Percentiles rank a stretch among this genome's conserved stretches.
Evolutionary conservation across 1,140 invertebrate genomes (phyloP).

Genomic region (Zeugodacus cucurbitae): DNA sequence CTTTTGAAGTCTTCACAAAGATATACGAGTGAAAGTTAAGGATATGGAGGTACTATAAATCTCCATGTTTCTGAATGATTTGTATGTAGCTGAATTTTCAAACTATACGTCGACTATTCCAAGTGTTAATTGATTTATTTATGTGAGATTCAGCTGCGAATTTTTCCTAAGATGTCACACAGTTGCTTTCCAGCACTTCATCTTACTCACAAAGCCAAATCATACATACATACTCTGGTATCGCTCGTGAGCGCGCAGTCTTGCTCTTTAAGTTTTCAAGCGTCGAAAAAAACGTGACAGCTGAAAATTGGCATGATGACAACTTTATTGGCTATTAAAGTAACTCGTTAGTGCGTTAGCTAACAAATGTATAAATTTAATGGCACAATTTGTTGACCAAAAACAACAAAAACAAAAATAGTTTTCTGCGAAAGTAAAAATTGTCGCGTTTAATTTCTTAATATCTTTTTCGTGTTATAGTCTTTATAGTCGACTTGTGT

Average conservation of each 20-base stretch:
- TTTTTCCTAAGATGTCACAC: not conserved
- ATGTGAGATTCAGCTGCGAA: not conserved
- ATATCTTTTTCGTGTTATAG: constrained; percentile 16
- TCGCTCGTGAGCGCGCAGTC: not conserved
- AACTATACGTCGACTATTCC: not conserved
- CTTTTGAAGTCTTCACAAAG: too few species aligned
- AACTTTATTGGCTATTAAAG: constrained; percentile 30
- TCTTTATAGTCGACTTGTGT: not conserved
- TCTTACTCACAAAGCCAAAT: not conserved
- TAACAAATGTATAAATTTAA: not conserved
- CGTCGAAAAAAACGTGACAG: not conserved
- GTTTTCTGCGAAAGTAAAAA: constrained; percentile 18
- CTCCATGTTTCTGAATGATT: too few species aligned
- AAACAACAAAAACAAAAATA: not conserved
- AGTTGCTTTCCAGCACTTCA: not conserved
- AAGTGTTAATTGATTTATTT: constrained; percentile 17
- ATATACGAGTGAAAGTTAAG: too few species aligned
- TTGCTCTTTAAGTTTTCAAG: not conserved
- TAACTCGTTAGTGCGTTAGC: not conserved
- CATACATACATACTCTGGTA: not conserved
- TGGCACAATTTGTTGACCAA: not conserved
- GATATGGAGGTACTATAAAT: too few species aligned
- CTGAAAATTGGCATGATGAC: constrained; percentile 27
- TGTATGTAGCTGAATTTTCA: too few species aligned
- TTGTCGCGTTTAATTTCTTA: not conserved